These are phyloP conservation scores for Hippocampus mohnikei DNA, from an alignment of 2,113 vertebrate genomes.

Conservation along the genomic window DNA sequence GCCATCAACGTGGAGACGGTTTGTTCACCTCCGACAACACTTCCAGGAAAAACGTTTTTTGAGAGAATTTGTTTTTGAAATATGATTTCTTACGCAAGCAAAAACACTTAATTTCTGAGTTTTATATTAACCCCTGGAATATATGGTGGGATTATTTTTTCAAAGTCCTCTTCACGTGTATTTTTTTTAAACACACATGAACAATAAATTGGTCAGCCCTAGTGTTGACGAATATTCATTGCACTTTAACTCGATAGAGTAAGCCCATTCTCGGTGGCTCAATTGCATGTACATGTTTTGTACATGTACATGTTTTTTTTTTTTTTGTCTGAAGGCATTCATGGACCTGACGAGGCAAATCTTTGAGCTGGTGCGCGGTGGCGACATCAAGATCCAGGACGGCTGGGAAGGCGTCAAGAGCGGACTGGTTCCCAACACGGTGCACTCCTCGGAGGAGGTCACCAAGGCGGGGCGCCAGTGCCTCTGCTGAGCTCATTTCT, in stretches of 20 bases:
- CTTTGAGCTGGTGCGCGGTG: conserved; percentile 88
- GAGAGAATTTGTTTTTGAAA: too few relatives aligned
- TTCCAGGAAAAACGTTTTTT: too few relatives aligned
- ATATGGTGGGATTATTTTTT: too few relatives aligned
- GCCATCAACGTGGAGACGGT: conserved; percentile 96
- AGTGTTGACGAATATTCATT: not conserved
- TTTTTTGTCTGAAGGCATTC: conserved; percentile 68
- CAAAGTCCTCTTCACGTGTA: too few relatives aligned
- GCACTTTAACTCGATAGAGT: too few relatives aligned
- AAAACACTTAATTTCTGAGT: too few relatives aligned
- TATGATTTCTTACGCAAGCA: too few relatives aligned
- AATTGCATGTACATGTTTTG: not conserved
- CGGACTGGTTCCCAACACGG: conserved; percentile 91
- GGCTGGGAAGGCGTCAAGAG: conserved; percentile 98
- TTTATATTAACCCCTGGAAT: too few relatives aligned
- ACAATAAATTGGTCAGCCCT: too few relatives aligned
- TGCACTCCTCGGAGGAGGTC: conserved; percentile 93
- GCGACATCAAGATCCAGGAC: conserved; percentile 95
- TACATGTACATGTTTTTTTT: not conserved
- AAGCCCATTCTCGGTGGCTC: not conserved
- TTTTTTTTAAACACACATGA: too few relatives aligned
- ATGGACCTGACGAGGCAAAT: conserved; percentile 93
- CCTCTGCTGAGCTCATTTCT: conserved; percentile 73
- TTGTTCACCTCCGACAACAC: not conserved
- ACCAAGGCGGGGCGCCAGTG: conserved; percentile 88